Base-by-base conservation (phyloP, 2,888 invertebrate species). In the Selenia dentaria region DNA sequence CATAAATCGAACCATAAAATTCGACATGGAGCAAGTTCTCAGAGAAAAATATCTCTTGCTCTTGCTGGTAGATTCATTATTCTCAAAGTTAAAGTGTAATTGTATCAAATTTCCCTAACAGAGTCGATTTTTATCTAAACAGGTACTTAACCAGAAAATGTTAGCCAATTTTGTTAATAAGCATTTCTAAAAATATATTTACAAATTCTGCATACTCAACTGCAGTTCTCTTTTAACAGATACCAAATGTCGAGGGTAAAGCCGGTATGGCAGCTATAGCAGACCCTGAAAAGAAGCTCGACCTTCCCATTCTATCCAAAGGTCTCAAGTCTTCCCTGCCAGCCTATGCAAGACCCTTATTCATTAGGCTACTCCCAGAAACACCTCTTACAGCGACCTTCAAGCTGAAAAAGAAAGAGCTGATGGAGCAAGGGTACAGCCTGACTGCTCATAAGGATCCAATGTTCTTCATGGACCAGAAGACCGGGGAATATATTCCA, bases 181-280 rank as follows among this genome's bases (percentile, higher is more conserved):
- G n/a, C n/a, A n/a, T n/a, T n/a, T n/a, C n/a, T n/a, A n/a, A n/a
- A n/a, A n/a, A n/a, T n/a, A n/a, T n/a, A n/a, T n/a, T n/a, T n/a
- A n/a, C n/a, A n/a, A n/a, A n/a, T n/a, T n/a, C n/a, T n/a, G n/a
- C n/a, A n/a, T n/a, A n/a, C n/a, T n/a, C n/a, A n/a, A n/a, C n/a
- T n/a, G n/a, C 14, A 22, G 4, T 13, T 28, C 8, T 8, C 13
- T 2, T 61, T 37, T 50, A 38, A 1, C 75, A 96, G 96, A 91
- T 96, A 36, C 95, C 96, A 0, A 92, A 94, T 52, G 88, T 92
- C 1, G 96, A 97, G 83, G 98, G 98, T 0, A 94, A 94, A 76
- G 98, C 98, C 0, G 98, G 98, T 2, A 98, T 99, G 98, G 97
- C 94, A 0, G 96, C 98, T 0, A 95, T 98, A 38, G 95, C 96